Evolutionary conservation across 1,140 invertebrate species (phyloP).

Genomic region (Tetragonula clypearis): DNA sequence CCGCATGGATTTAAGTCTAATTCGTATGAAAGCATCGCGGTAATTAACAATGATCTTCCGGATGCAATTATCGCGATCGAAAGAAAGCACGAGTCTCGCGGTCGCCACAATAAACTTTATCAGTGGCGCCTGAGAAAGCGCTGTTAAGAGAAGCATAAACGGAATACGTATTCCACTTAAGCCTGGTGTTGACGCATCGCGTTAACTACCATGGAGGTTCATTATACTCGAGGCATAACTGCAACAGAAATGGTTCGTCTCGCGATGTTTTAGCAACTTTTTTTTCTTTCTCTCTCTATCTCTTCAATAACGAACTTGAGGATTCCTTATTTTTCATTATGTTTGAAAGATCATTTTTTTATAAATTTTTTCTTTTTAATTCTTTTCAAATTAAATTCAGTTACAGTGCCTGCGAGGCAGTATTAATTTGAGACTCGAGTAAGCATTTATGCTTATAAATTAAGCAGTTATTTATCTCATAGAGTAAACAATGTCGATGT

Average conservation of each 20-base stretch:
- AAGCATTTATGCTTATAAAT: too few species aligned
- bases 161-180: not conserved
- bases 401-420: too few species aligned
- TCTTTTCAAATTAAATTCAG: not conserved
- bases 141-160: not conserved
- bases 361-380: too few species aligned
- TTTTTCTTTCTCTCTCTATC: not conserved
- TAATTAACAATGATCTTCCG: not conserved
- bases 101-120: constrained; percentile 32
- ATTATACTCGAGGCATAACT: not conserved
- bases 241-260: not conserved
- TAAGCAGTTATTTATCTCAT: not conserved
- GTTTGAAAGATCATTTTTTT: too few species aligned
- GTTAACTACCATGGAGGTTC: not conserved
- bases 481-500: too few species aligned
- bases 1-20: not conserved
- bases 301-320: not conserved
- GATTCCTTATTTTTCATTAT: not conserved
- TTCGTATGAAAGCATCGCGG: not conserved
- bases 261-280: not conserved
- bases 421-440: not conserved
- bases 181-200: not conserved
- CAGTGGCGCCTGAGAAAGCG: constrained; percentile 8
- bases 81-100: not conserved
- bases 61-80: not conserved